Conservation (phyloP, 2,888 invertebrate species). For the Lithodes maja region DNA sequence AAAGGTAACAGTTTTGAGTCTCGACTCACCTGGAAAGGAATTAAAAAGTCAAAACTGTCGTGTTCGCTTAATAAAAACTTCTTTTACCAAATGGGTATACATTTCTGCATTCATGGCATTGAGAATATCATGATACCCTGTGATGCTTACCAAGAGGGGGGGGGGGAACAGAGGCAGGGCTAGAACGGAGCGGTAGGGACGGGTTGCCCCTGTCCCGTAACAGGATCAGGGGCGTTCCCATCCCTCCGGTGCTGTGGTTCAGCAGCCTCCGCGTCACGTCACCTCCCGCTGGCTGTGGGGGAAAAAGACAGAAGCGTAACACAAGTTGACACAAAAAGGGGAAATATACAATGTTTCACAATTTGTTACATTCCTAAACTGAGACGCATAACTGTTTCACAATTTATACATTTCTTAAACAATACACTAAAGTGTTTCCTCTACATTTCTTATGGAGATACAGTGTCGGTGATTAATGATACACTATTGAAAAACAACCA, state of each 20-base stretch:
- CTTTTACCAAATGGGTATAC: too few species aligned
- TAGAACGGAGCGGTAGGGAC: conserved; percentile 59
- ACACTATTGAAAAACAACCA: too few species aligned
- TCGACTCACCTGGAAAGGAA: too few species aligned
- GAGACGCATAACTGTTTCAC: too few species aligned
- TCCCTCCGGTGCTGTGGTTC: conserved; percentile 57
- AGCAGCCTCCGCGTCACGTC: conserved; percentile 38
- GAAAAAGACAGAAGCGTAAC: conserved; percentile 65
- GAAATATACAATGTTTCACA: conserved; percentile 2
- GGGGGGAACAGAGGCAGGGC: conserved; percentile 47
- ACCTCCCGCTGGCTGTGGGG: conserved; percentile 66
- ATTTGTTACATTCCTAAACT: not conserved
- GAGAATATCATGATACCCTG: not conserved
- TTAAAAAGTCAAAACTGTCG: too few species aligned
- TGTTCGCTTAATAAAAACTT: too few species aligned
- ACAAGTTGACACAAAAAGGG: conserved; percentile 37
- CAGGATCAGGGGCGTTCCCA: conserved; percentile 53
- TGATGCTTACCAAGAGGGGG: conserved; percentile 58
- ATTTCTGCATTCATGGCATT: too few species aligned
- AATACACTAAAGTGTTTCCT: too few species aligned
- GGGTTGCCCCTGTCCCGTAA: conserved; percentile 42
- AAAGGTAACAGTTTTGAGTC: too few species aligned
- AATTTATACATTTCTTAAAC: too few species aligned
- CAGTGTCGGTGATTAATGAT: too few species aligned
- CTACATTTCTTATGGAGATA: too few species aligned